Evolutionary conservation across 2,797 vertebrate species (phyloP).

Genomic region (Limosa lapponica): DNA sequence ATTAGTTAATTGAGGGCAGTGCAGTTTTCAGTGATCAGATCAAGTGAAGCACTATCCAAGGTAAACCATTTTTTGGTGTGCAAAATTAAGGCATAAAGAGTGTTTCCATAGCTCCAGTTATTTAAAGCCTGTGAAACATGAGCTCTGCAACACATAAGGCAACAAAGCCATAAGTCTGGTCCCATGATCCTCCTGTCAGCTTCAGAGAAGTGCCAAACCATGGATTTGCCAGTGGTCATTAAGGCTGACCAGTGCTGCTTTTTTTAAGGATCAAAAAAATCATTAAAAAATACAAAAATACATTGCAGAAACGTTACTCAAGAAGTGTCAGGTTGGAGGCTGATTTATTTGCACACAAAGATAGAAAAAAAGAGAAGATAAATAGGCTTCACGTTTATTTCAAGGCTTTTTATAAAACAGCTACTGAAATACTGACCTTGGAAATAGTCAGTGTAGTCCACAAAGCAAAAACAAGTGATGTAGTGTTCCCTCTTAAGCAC

Average conservation of each 20-base stretch:
- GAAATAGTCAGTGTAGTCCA: neutral
- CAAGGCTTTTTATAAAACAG: neutral
- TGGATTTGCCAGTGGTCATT: neutral
- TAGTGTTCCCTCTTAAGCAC: neutral
- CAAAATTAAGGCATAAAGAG: neutral
- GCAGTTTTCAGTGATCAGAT: neutral
- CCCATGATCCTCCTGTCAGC: neutral
- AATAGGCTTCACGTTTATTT: neutral
- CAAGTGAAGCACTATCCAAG: neutral
- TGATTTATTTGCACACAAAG: neutral
- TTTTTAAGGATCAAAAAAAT: neutral
- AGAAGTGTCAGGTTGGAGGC: neutral
- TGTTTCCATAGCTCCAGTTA: neutral
- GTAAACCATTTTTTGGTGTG: neutral
- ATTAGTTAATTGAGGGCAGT: slow-evolving; percentile 24
- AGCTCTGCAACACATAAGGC: neutral
- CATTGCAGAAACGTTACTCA: neutral
- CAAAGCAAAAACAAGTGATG: neutral
- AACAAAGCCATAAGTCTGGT: neutral
- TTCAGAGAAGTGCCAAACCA: neutral
- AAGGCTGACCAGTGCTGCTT: neutral
- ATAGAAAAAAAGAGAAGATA: neutral
- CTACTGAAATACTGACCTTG: neutral
- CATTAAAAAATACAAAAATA: neutral
- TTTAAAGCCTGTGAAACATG: neutral